Evolutionary conservation across 2,888 invertebrate genomes (phyloP).

Genomic region (Ophonus ardosiacus): DNA sequence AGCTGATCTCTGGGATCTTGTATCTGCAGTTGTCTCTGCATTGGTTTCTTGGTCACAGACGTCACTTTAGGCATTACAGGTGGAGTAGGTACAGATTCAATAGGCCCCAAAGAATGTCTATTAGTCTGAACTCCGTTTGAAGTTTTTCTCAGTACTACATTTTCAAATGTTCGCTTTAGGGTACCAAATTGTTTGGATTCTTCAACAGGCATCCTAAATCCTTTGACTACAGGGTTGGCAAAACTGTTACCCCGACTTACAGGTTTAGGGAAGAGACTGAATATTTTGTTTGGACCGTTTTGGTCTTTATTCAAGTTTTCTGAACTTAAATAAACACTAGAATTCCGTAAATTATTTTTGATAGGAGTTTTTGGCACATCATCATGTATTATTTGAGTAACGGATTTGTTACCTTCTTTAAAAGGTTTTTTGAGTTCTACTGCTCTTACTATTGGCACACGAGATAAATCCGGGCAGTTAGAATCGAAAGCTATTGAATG

Average conservation of each 20-base stretch:
- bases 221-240: constrained; percentile 73
- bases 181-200: constrained; percentile 72
- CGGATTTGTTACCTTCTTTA: constrained; percentile 71
- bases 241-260: constrained; percentile 71
- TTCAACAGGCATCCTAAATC: constrained; percentile 70
- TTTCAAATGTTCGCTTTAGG: constrained; percentile 52
- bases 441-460: constrained; percentile 76
- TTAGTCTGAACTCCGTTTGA: constrained; percentile 49
- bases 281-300: constrained; percentile 34
- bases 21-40: constrained; percentile 65
- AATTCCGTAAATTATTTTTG: constrained; percentile 61
- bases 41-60: constrained; percentile 68
- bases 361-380: constrained; percentile 4
- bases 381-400: constrained; percentile 70
- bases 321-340: constrained; percentile 65
- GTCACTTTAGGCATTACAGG: constrained; percentile 72
- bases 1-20: constrained; percentile 82
- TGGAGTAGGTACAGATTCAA: constrained; percentile 69
- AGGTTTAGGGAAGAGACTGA: constrained; percentile 67
- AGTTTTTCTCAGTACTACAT: constrained; percentile 48
- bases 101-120: constrained; percentile 34
- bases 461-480: constrained; percentile 72
- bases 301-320: constrained; percentile 65
- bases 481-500: constrained; percentile 73
- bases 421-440: constrained; percentile 77